phyloP scores from a whole-genome alignment of 2,888 invertebrate genomes.

The Xestia rhomboidea region DNA sequence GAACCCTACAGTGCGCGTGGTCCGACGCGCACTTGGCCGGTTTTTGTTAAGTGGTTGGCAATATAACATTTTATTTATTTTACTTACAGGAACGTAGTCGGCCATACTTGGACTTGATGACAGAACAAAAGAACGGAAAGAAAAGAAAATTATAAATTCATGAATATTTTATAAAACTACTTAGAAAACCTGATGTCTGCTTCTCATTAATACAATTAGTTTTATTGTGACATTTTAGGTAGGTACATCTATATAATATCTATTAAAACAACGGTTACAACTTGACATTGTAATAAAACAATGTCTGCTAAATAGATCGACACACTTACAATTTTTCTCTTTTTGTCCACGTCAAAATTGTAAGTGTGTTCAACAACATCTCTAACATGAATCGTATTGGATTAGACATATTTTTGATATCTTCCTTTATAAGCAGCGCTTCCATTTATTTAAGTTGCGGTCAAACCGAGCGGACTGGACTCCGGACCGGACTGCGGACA shows the following conservation, averaged over 20 bases:
- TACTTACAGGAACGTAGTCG: background rate
- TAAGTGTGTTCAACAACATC: too few species aligned
- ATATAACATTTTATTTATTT: constrained; percentile 17
- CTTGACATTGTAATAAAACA: constrained; percentile 27
- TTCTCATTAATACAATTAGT: background rate
- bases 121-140: constrained; percentile 1
- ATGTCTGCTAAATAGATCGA: too few species aligned
- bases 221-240: background rate
- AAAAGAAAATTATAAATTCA: background rate
- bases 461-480: background rate
- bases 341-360: too few species aligned
- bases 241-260: background rate
- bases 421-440: background rate
- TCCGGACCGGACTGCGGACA: background rate
- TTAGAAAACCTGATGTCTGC: background rate
- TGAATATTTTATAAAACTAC: constrained; percentile 13
- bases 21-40: too few species aligned
- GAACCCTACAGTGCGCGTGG: too few species aligned
- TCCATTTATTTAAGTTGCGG: background rate
- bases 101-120: background rate
- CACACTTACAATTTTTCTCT: too few species aligned
- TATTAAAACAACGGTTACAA: background rate
- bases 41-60: constrained; percentile 7
- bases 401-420: background rate
- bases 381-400: background rate